phyloP scores from a whole-genome alignment of 2,797 vertebrate species.

The Cryptoprocta ferox region DNA sequence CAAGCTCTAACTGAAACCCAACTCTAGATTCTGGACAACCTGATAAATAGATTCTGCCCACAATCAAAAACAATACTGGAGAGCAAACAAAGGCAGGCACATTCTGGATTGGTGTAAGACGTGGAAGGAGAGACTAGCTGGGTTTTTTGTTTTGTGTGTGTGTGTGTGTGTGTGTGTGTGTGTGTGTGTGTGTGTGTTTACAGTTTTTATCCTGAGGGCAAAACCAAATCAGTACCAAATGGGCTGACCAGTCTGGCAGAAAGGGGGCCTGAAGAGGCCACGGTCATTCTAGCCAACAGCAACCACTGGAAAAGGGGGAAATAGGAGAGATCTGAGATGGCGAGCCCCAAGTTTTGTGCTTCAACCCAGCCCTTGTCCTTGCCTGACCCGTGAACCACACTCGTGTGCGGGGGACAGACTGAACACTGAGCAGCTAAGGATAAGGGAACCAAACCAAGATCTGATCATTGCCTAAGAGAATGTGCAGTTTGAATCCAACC shows the following conservation, averaged over 20 bases:
- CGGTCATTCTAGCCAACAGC: neutral
- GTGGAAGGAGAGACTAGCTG: neutral
- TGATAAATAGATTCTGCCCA: neutral
- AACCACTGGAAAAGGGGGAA: neutral
- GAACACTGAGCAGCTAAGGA: neutral
- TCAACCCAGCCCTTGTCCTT: neutral
- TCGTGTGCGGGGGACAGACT: rapidly evolving
- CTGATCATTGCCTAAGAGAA: neutral
- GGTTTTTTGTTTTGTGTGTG: neutral
- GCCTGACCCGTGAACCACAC: neutral
- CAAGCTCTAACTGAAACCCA: neutral
- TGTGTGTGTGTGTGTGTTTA: no score
- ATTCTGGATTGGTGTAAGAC: neutral
- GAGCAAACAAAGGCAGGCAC: neutral
- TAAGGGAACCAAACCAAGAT: neutral
- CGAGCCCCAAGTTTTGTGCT: neutral
- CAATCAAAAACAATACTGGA: neutral
- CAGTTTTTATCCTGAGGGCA: neutral
- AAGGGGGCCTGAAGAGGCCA: neutral
- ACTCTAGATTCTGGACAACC: neutral
- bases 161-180: no score
- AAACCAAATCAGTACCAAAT: neutral
- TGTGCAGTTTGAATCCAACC: neutral
- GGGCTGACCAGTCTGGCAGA: neutral
- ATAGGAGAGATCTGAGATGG: no score